Conservation (phyloP, 2,113 vertebrate species). For the Centrocercus urophasianus region DNA sequence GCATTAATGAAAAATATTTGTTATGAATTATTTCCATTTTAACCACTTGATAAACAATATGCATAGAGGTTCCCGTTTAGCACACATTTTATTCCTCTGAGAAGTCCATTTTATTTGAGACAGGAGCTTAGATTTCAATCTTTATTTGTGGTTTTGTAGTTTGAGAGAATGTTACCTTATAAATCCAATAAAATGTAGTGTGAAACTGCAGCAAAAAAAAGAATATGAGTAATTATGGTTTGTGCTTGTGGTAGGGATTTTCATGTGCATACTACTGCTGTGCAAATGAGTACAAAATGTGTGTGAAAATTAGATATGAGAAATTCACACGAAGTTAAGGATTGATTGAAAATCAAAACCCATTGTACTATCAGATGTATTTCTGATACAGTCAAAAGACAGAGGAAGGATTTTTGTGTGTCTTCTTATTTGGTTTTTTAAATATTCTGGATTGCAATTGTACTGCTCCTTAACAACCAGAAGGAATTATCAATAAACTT, state of each 20-base stretch:
- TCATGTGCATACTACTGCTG: neutral
- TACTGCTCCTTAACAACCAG: neutral
- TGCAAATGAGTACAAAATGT: neutral
- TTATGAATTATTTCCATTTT: neutral
- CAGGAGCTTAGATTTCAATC: neutral
- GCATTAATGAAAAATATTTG: neutral
- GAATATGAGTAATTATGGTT: neutral
- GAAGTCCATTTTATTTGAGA: neutral
- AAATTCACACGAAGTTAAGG: neutral
- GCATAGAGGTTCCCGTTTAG: neutral
- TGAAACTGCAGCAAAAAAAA: neutral
- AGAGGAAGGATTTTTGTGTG: neutral
- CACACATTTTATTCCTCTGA: neutral
- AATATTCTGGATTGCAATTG: neutral
- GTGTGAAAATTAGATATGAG: neutral
- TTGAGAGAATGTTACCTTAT: conserved; percentile 1
- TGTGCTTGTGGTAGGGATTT: neutral
- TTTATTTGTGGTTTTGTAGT: neutral
- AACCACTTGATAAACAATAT: neutral
- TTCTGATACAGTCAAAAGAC: neutral
- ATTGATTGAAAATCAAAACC: conserved; percentile 39
- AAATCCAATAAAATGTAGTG: neutral
- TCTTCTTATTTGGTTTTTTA: neutral
- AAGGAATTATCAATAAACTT: neutral
- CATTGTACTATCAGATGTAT: conserved; percentile 7